Evolutionary conservation across 2,888 invertebrate genomes (phyloP).

Genomic region (Matsumyia berberina): DNA sequence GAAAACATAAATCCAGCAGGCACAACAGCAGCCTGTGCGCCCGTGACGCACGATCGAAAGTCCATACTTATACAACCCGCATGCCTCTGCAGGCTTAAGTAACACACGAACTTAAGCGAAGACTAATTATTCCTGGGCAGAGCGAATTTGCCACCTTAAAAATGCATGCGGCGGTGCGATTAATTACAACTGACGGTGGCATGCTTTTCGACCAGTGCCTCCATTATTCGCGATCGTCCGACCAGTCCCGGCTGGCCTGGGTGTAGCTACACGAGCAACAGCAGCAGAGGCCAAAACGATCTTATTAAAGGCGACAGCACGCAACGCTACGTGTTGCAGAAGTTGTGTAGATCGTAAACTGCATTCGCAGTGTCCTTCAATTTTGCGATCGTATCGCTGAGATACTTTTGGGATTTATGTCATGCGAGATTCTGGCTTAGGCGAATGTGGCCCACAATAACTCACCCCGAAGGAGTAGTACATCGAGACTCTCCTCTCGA

Average conservation of each 20-base stretch:
- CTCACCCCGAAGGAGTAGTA: slow-evolving; percentile 46
- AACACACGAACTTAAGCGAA: slow-evolving; percentile 61
- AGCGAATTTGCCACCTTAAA: slow-evolving; percentile 75
- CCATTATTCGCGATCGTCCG: slow-evolving; percentile 56
- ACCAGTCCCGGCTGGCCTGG: neutral
- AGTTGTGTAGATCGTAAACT: slow-evolving; percentile 72
- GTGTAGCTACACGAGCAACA: slow-evolving; percentile 6
- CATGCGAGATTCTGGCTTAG: slow-evolving; percentile 53
- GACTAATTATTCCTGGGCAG: slow-evolving; percentile 74
- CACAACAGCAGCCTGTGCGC: slow-evolving; percentile 26
- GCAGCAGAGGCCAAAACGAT: slow-evolving; percentile 53
- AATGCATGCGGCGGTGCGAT: slow-evolving; percentile 71
- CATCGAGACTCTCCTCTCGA: slow-evolving; percentile 31
- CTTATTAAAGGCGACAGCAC: slow-evolving; percentile 72
- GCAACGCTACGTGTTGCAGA: slow-evolving; percentile 61
- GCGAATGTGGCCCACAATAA: slow-evolving; percentile 39
- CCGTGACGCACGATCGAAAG: slow-evolving; percentile 48
- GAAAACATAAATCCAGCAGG: slow-evolving; percentile 48
- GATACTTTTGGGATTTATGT: slow-evolving; percentile 52
- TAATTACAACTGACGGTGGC: slow-evolving; percentile 76
- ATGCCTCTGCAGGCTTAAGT: slow-evolving; percentile 10
- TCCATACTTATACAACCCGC: neutral
- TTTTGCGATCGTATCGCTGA: slow-evolving; percentile 60
- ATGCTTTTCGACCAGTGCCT: slow-evolving; percentile 73
- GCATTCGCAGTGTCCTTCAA: slow-evolving; percentile 59